A percentile compares a stretch with the other conserved stretches of the same genome.
Evolutionary conservation across 2,888 invertebrate genomes (phyloP).

Genomic region (Sarcophaga subvicina): DNA sequence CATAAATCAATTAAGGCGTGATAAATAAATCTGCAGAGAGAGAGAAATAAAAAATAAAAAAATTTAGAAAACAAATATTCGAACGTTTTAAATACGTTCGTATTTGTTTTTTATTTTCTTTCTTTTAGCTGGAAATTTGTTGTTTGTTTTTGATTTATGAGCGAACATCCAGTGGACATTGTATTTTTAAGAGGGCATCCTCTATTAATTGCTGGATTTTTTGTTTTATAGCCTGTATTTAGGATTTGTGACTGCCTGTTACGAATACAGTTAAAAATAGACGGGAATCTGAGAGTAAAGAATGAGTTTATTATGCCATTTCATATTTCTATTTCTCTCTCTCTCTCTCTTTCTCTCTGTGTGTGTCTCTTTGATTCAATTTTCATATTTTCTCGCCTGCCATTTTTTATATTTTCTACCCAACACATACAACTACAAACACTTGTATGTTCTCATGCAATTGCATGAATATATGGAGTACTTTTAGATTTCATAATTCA

Average conservation of each 20-base stretch:
- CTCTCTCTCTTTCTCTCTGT: too few relatives aligned
- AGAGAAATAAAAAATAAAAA: slow-evolving; percentile 6
- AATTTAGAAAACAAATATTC: not conserved
- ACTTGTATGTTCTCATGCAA: not conserved
- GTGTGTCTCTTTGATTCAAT: not conserved
- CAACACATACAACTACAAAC: not conserved
- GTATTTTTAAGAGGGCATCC: not conserved
- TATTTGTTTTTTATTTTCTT: not conserved
- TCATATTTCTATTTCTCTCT: too few relatives aligned
- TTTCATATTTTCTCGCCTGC: not conserved
- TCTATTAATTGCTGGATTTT: slow-evolving; percentile 23
- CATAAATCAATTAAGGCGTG: slow-evolving; percentile 65
- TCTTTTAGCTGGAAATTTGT: not conserved
- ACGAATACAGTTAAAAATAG: not conserved
- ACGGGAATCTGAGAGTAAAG: not conserved
- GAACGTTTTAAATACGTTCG: too few relatives aligned
- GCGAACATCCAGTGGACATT: slow-evolving; percentile 12
- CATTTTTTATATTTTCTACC: not conserved
- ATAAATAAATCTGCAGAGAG: not conserved
- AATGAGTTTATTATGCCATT: not conserved
- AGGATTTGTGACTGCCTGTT: not conserved
- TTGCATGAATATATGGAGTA: not conserved
- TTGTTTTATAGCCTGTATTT: slow-evolving; percentile 8
- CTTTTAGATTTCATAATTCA: slow-evolving; percentile 56
- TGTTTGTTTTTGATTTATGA: slow-evolving; percentile 59